Base-by-base conservation (phyloP, 2,113 vertebrate genomes). In the Apteryx mantelli region DNA sequence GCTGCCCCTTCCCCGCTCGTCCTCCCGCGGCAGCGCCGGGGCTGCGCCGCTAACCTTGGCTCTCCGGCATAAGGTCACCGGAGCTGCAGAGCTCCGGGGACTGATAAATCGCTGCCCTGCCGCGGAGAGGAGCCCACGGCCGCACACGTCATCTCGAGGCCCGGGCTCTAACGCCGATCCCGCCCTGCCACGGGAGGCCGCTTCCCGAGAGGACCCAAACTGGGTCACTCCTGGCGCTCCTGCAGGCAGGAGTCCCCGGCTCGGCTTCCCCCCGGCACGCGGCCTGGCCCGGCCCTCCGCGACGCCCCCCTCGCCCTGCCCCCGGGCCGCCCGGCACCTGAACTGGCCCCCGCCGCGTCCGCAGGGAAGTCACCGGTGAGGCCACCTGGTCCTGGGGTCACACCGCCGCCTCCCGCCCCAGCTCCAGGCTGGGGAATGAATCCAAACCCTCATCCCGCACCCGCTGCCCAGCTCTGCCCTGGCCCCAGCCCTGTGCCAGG, bases 51-150 rank as follows among this genome's bases (percentile, higher is more conserved):
- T 97, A 86, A 96, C 95, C 96, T 96, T 97, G 97, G 78, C 64
- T 89, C 21, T 8, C 81, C 17, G 6, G 70, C 75, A 52, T 96
- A 97, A 97, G 97, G 96, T 97, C 97, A 97, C 69, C 13, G 63
- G 36, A 93, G 89, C 94, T 52, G 95, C 89, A 63, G 89, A 44
- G 68, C 48, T 82, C 28, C 2, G 34, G 84, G 19, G 18, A 34
- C 36, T 6, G 52, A 16, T 18, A 25, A 17, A 26, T 3, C 26
- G 1, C 66, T 53, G 58, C 86, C 77, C 60, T 6, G 4, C 38
- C 56, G 0, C 42, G 3, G 32, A 66, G 88, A 44, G 61, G 83
- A 61, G 68, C 32, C 89, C n/a, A 4, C 4, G 21, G 56, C 26
- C 42, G 3, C 30, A 2, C 55, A 18, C 55, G 28, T 58, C 55